phyloP scores from a whole-genome alignment of 2,797 vertebrate species.

The Ctenosaura bakeri region DNA sequence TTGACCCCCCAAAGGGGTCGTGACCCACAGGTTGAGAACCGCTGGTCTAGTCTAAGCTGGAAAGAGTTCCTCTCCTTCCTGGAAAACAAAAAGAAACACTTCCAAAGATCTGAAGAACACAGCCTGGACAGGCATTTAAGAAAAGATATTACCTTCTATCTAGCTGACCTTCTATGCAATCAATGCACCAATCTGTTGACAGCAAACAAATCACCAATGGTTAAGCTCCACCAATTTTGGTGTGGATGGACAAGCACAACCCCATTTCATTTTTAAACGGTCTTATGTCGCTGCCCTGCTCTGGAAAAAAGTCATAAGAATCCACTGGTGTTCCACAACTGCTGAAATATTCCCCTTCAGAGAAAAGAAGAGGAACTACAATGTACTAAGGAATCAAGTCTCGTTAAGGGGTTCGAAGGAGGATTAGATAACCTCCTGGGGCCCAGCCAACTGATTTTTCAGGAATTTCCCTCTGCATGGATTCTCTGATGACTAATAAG shows the following conservation, averaged over 20 bases:
- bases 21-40: no score
- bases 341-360: background rate
- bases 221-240: background rate
- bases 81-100: no score
- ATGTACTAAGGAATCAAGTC: background rate
- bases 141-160: background rate
- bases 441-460: background rate
- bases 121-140: background rate
- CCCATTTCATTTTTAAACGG: background rate
- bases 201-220: background rate
- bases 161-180: background rate
- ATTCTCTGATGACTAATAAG: conserved; percentile 49
- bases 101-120: background rate
- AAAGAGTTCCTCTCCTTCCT: background rate
- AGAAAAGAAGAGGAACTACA: background rate
- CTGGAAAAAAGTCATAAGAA: no score
- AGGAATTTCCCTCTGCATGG: conserved; percentile 27
- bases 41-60: background rate
- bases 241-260: background rate
- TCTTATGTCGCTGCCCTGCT: background rate
- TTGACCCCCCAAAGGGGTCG: no score
- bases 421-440: background rate
- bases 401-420: background rate
- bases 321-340: background rate
- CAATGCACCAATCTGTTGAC: background rate